Percentiles rank a stretch among this genome's conserved stretches.
Evolutionary conservation across 2,113 vertebrate species (phyloP).

Genomic region (Tychaedon coryphoeus): DNA sequence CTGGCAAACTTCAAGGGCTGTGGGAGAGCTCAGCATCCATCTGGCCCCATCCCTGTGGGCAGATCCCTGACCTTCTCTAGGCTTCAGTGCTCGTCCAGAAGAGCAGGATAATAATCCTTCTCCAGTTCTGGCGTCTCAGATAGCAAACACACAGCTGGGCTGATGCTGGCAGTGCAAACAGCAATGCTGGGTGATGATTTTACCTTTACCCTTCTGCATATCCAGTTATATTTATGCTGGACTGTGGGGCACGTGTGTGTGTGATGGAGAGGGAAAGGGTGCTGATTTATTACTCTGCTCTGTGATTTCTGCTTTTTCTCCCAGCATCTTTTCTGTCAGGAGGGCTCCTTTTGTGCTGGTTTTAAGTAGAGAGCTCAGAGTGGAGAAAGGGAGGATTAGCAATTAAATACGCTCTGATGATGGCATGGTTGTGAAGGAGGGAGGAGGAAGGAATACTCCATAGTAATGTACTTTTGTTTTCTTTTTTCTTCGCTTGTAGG

Average conservation of each 20-base stretch:
- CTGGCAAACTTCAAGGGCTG: neutral
- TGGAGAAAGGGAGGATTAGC: slow-evolving; percentile 55
- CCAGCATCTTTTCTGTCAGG: slow-evolving; percentile 23
- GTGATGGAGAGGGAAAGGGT: neutral
- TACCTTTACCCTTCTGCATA: neutral
- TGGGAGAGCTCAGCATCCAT: neutral
- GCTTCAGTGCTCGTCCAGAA: neutral
- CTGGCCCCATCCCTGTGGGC: neutral
- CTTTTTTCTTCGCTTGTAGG: slow-evolving; percentile 57
- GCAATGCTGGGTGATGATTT: neutral
- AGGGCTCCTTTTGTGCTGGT: slow-evolving; percentile 35
- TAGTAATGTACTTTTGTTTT: slow-evolving; percentile 38
- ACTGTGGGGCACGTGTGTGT: neutral
- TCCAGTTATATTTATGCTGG: neutral
- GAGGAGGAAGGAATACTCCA: slow-evolving; percentile 44
- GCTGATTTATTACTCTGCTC: neutral
- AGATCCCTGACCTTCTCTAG: slow-evolving; percentile 35
- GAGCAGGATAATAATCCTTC: neutral
- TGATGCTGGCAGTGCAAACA: neutral
- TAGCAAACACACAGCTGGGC: neutral
- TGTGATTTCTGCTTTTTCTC: slow-evolving; percentile 34
- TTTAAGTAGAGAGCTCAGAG: slow-evolving; percentile 38
- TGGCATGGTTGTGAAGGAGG: slow-evolving; percentile 36
- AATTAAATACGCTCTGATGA: slow-evolving; percentile 54
- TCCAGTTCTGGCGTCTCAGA: neutral